These are phyloP conservation scores for Cerceris rybyensis DNA, from an alignment of 2,888 invertebrate genomes.

Conservation along the genomic window DNA sequence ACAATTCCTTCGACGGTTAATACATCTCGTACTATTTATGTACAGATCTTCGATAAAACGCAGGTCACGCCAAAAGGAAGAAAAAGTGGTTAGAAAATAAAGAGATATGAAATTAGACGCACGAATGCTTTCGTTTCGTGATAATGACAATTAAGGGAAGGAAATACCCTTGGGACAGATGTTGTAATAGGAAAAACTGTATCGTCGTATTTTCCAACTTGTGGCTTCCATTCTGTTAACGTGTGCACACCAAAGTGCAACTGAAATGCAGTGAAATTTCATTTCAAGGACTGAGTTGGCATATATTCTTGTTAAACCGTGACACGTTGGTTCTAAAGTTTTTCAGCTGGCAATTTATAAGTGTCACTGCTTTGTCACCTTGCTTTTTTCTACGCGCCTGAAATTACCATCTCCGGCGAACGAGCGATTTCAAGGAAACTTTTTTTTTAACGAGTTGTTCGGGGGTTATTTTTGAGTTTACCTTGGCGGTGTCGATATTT, in stretches of 20 bases:
- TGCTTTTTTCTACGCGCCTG: too few species aligned
- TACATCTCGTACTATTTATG: neutral
- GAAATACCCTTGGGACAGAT: neutral
- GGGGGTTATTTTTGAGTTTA: too few species aligned
- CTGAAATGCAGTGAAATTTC: neutral
- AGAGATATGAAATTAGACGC: neutral
- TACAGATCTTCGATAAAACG: neutral
- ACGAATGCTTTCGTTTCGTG: neutral
- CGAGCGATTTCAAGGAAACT: too few species aligned
- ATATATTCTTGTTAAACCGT: neutral
- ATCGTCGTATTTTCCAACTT: slow-evolving; percentile 4
- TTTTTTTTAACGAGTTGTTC: too few species aligned
- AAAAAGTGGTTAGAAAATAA: slow-evolving; percentile 4
- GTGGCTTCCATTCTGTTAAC: neutral
- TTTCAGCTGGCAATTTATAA: neutral
- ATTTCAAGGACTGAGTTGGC: neutral
- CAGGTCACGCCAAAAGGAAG: neutral
- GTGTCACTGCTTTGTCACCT: neutral
- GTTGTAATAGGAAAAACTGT: slow-evolving; percentile 5
- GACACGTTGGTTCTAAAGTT: neutral
- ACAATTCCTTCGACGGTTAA: neutral
- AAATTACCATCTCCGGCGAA: too few species aligned
- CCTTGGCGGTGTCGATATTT: too few species aligned
- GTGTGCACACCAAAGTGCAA: neutral
- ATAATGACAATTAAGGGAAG: slow-evolving; percentile 10